A percentile compares a stretch with the other conserved stretches of the same genome.
These are phyloP conservation scores for Eira barbara DNA, from an alignment of 2,113 vertebrate species.

Conservation along the genomic window DNA sequence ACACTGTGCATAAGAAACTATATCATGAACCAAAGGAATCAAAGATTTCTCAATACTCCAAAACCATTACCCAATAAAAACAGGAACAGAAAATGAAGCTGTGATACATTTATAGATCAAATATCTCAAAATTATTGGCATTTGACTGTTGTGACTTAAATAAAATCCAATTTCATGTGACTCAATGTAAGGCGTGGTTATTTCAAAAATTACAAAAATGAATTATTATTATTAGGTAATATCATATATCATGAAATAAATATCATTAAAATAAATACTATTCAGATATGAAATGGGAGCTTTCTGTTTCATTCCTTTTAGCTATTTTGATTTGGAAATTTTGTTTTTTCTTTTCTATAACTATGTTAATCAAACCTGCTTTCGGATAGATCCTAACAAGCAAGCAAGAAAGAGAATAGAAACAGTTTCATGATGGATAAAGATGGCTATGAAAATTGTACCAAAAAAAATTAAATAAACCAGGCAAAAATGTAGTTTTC, in stretches of 20 bases:
- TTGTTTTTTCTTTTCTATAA: neutral
- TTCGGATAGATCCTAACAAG: neutral
- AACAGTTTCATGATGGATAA: neutral
- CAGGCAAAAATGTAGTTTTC: neutral
- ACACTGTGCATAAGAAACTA: neutral
- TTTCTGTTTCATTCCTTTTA: neutral
- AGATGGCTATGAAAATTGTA: neutral
- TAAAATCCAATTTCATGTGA: neutral
- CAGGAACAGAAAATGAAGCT: neutral
- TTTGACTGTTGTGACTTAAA: neutral
- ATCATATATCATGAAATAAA: conserved; percentile 16
- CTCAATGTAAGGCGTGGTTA: neutral
- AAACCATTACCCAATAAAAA: neutral
- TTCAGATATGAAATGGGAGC: neutral
- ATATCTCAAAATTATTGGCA: neutral
- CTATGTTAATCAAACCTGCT: neutral
- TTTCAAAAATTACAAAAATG: neutral
- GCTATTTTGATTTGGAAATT: neutral
- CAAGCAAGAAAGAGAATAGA: neutral
- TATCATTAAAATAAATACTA: neutral
- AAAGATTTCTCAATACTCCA: neutral
- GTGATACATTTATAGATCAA: neutral
- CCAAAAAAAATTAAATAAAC: neutral
- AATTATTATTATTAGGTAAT: neutral
- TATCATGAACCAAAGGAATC: neutral